Base-by-base conservation (phyloP, 2,797 vertebrate genomes). In the Xerus rutilus region DNA sequence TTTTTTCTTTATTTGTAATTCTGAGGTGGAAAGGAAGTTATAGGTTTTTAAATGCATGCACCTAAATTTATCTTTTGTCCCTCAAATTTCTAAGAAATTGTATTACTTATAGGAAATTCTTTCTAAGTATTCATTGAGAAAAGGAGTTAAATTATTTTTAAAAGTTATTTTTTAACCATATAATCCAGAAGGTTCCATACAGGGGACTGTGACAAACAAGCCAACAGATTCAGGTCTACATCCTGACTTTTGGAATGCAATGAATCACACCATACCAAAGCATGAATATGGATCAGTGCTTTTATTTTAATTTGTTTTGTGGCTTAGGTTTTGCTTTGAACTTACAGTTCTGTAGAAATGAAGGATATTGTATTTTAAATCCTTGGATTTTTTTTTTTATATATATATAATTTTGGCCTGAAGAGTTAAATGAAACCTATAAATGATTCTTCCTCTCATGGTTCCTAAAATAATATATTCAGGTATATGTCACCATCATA, bases 251-350 rank as follows among this genome's bases (percentile, higher is more conserved):
- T 82, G 91, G 96, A 97, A 95, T 97, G 96, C 97, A 97, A 90
- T 94, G 96, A 97, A 97, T 98, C 97, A 98, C 97, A 98, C 97
- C 97, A 97, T 94, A 97, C 97, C 97, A 97, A 73, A 96, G 96
- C 96, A 86, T 93, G 89, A 69, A 64, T 84, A 91, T 95, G 95
- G 70, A 95, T 97, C 95, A 77, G 73, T 78, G 94, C 94, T 96
- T 92, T 94, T 59, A 84, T 96, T 96, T 96, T 94, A 93, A 69
- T 62, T 95, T 96, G 83, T 96, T 94, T 93, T 91, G 47, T 94
- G 93, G 87, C 92, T 93, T 86, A 88, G 49, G 39, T 93, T 94
- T 97, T 96, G 85, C 90, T 97, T 96, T 94, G 64, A 84, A 95
- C 64, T 52, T 95, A 47, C n/a, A 85, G 93, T 92, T 94, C 79